Evolutionary conservation across 2,888 invertebrate species (phyloP).

Genomic region (Cephus spinipes): DNA sequence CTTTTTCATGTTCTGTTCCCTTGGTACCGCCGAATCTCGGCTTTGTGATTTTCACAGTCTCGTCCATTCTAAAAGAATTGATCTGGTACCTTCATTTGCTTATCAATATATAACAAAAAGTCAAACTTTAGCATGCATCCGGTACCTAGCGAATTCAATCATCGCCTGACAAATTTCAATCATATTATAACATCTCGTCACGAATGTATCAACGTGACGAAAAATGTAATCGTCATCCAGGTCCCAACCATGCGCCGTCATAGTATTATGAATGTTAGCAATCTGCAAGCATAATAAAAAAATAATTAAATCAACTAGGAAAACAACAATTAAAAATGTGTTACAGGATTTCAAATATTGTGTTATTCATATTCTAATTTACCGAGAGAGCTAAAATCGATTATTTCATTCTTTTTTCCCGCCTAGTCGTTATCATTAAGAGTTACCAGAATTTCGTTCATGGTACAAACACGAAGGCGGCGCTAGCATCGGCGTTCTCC

Average conservation of each 20-base stretch:
- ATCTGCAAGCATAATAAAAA: conserved; percentile 63
- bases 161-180: conserved; percentile 90
- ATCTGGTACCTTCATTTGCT: not conserved
- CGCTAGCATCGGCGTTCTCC: not conserved
- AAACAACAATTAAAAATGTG: not conserved
- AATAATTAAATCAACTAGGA: not conserved
- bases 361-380: not conserved
- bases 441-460: not conserved
- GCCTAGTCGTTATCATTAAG: not conserved
- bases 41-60: conserved; percentile 75
- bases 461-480: not conserved
- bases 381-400: not conserved
- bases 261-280: conserved; percentile 71
- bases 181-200: conserved; percentile 86
- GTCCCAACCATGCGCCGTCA: conserved; percentile 74
- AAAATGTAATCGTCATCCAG: conserved; percentile 85
- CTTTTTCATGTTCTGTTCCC: conserved; percentile 75
- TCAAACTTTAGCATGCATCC: not conserved
- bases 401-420: not conserved
- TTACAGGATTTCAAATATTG: not conserved
- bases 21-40: conserved; percentile 83
- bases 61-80: conserved; percentile 73
- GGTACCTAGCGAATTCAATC: conserved; percentile 84
- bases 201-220: conserved; percentile 87
- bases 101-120: not conserved